Evolutionary conservation across 1,140 invertebrate genomes (phyloP).

Genomic region (Heliconius hermathena): DNA sequence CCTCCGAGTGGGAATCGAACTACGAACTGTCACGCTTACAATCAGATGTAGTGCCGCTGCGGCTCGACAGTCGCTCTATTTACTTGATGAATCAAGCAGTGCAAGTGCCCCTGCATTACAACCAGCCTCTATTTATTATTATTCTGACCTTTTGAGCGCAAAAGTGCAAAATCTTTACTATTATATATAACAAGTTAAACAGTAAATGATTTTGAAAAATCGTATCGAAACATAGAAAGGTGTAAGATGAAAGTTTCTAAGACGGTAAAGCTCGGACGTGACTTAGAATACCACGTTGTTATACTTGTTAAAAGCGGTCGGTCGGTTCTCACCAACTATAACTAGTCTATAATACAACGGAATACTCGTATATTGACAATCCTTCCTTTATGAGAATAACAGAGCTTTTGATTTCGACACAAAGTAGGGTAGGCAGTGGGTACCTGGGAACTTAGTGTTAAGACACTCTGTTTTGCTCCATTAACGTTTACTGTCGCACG

Average conservation of each 20-base stretch:
- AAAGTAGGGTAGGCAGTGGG: too few relatives aligned
- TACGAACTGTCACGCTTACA: too few relatives aligned
- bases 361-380: not conserved
- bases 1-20: too few relatives aligned
- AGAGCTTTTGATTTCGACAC: too few relatives aligned
- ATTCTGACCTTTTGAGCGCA: not conserved
- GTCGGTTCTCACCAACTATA: not conserved
- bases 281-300: slow-evolving; percentile 8
- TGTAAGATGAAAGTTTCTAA: slow-evolving; percentile 2
- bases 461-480: too few relatives aligned
- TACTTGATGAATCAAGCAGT: too few relatives aligned
- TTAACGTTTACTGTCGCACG: too few relatives aligned
- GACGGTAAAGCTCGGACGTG: slow-evolving; percentile 14
- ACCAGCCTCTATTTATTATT: not conserved
- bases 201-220: not conserved
- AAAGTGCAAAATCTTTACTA: not conserved
- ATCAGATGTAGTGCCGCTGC: too few relatives aligned
- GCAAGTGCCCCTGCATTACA: too few relatives aligned
- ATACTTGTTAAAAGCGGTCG: not conserved
- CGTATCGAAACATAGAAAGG: not conserved
- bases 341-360: not conserved
- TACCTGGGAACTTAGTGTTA: too few relatives aligned
- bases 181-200: not conserved
- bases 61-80: too few relatives aligned
- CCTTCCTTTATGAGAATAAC: not conserved